These are phyloP conservation scores for Cremastobaeus sp. DNA, from an alignment of 2,888 invertebrate species.

Conservation along the genomic window DNA sequence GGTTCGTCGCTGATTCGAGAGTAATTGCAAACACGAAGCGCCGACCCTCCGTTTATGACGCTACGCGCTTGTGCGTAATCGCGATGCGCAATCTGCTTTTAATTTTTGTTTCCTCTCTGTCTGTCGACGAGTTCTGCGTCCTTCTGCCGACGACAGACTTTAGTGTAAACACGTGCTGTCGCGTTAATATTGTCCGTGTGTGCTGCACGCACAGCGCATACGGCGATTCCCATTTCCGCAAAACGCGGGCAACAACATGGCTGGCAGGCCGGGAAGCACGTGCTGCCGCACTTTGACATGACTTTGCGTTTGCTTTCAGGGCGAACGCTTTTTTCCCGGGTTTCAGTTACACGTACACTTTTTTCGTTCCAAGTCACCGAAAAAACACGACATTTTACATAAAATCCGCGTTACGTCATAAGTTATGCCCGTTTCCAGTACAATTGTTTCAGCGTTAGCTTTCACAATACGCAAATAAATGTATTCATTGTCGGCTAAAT, in stretches of 20 bases:
- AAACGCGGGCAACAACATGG: conserved; percentile 26
- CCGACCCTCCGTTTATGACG: conserved; percentile 29
- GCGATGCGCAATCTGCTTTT: conserved; percentile 50
- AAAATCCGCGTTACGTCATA: too few species aligned
- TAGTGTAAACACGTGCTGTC: conserved; percentile 40
- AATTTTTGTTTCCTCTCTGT: conserved; percentile 43
- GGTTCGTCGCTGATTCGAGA: conserved; percentile 39
- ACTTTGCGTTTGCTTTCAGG: too few species aligned
- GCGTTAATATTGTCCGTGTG: conserved; percentile 29
- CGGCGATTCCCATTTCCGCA: conserved; percentile 52
- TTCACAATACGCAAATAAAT: too few species aligned
- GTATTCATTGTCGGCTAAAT: too few species aligned
- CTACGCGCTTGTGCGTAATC: conserved; percentile 44
- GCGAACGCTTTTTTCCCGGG: too few species aligned
- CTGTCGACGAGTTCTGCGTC: conserved; percentile 22
- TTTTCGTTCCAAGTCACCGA: too few species aligned
- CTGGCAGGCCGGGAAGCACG: conserved; percentile 30
- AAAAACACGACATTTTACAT: too few species aligned
- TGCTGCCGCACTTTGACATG: conserved; percentile 24
- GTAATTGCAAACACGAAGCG: conserved; percentile 29
- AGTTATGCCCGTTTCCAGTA: too few species aligned
- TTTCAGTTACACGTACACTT: too few species aligned
- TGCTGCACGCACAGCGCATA: conserved; percentile 30
- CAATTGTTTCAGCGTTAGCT: too few species aligned
- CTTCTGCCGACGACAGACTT: conserved; percentile 41